These are phyloP conservation scores for Propithecus perrieri DNA, from an alignment of 2,797 vertebrate genomes.

Conservation along the genomic window DNA sequence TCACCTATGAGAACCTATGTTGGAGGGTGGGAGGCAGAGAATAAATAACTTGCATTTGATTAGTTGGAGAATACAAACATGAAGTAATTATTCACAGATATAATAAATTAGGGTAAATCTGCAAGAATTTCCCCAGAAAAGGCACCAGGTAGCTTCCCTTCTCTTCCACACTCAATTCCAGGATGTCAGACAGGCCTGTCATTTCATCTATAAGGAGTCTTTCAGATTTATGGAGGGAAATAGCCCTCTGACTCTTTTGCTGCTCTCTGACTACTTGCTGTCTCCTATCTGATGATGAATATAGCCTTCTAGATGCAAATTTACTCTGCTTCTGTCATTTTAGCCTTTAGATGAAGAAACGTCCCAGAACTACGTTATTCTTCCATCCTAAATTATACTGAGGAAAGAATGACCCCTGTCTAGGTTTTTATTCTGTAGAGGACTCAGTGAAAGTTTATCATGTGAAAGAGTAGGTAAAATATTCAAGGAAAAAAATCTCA, in stretches of 20 bases:
- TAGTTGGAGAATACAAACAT: not conserved
- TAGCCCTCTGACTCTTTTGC: not conserved
- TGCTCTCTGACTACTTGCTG: not conserved
- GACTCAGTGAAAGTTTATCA: not conserved
- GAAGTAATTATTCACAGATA: not conserved
- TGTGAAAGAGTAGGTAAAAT: not conserved
- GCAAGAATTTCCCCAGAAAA: not conserved
- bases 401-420: not conserved
- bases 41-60: not conserved
- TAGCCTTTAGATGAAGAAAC: not conserved
- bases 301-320: not conserved
- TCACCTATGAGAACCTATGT: not conserved
- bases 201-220: not conserved
- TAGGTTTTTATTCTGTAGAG: not conserved
- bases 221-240: not conserved
- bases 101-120: not conserved
- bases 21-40: not conserved
- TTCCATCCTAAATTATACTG: slow-evolving; percentile 21
- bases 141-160: not conserved
- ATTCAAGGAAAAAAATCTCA: slow-evolving; percentile 10
- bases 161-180: not conserved
- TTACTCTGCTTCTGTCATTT: not conserved
- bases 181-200: not conserved
- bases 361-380: slow-evolving; percentile 14
- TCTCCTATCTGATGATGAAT: not conserved